Evolutionary conservation across 2,113 vertebrate species (phyloP).

Genomic region (Sisor rabdophorus): DNA sequence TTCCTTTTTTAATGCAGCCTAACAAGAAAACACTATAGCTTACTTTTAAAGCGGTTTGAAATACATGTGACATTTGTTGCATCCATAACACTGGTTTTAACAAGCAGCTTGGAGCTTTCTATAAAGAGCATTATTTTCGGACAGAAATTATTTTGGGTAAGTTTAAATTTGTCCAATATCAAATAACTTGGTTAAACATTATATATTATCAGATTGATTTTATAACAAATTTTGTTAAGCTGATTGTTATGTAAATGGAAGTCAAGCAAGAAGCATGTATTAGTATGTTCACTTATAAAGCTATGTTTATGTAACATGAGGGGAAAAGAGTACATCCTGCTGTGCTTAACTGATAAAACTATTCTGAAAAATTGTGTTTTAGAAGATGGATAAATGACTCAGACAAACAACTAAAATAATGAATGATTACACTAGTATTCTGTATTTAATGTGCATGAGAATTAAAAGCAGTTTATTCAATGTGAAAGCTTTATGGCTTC

Average conservation of each 20-base stretch:
- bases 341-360: not conserved
- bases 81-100: not conserved
- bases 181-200: not conserved
- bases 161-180: not conserved
- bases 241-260: not conserved
- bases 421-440: not conserved
- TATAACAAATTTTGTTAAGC: not conserved
- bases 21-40: constrained; percentile 46
- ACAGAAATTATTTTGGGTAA: constrained; percentile 3
- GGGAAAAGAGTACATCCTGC: not conserved
- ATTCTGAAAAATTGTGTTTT: not conserved
- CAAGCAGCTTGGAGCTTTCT: not conserved
- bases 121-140: not conserved
- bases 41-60: not conserved
- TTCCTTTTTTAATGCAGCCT: not conserved
- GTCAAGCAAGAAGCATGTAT: not conserved
- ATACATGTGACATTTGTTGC: not conserved
- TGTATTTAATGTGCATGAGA: not conserved
- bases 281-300: not conserved
- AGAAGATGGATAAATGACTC: not conserved
- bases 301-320: not conserved
- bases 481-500: no score
- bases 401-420: not conserved
- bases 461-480: not conserved
- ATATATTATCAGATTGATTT: not conserved